A percentile compares a stretch with the other conserved stretches of the same genome.
Evolutionary conservation across 2,113 vertebrate genomes (phyloP).

Genomic region (chimpanzee (Pan troglodytes)): NHGRI_mPanTro3-v2.1_pri NC_086015.1:131620501-131621000

Average conservation of each 20-base stretch:
- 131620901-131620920: not conserved
- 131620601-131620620: not conserved
- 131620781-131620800: accelerated
- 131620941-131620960: not conserved
- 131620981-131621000: not conserved
- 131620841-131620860: not conserved
- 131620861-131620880: not conserved
- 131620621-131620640: not conserved
- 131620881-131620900: not conserved
- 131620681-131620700: not conserved
- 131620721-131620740: not conserved
- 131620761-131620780: not conserved
- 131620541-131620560: not conserved
- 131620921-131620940: not conserved
- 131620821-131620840: not conserved
- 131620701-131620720: not conserved
- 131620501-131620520: not conserved
- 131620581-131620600: not conserved
- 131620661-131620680: not conserved
- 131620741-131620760: not conserved
- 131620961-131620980: not conserved
- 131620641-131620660: not conserved
- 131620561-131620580: not conserved
- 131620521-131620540: not conserved
- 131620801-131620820: not conserved